Evolutionary conservation across 1,140 invertebrate species (phyloP).

Genomic region (Xylocopa sonorina): DNA sequence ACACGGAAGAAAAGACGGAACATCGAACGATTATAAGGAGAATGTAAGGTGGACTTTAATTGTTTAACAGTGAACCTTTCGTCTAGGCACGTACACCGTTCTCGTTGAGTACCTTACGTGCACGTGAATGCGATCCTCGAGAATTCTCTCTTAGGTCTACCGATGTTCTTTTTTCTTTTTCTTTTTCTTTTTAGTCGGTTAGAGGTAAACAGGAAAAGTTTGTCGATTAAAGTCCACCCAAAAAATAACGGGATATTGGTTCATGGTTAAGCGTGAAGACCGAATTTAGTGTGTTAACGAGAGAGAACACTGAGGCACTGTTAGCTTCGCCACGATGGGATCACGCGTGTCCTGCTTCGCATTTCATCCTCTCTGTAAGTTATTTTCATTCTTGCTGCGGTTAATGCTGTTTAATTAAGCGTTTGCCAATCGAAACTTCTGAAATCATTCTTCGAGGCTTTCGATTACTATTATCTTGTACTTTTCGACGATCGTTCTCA

Average conservation of each 20-base stretch:
- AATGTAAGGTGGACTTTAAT: constrained; percentile 79
- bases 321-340: not conserved
- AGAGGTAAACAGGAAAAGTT: constrained; percentile 55
- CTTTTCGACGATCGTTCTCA: too few relatives aligned
- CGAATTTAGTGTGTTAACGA: constrained; percentile 25
- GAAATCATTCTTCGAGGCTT: not conserved
- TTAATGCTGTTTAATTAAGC: constrained; percentile 38
- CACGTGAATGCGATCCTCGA: constrained; percentile 3
- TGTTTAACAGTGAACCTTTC: constrained; percentile 46
- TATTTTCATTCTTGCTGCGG: constrained; percentile 5
- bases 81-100: constrained; percentile 10
- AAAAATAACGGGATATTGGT: constrained; percentile 59
- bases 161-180: constrained; percentile 28
- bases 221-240: constrained; percentile 80
- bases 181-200: constrained; percentile 49
- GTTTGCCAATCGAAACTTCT: not conserved
- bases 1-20: constrained; percentile 47
- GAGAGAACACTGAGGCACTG: not conserved
- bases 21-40: constrained; percentile 41
- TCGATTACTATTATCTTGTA: too few relatives aligned
- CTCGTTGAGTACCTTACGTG: not conserved
- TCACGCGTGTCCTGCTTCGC: not conserved
- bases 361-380: not conserved
- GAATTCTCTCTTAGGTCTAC: not conserved
- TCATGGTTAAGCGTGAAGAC: constrained; percentile 27